Conservation (phyloP, 2,113 vertebrate species). For the Promerops cafer region DNA sequence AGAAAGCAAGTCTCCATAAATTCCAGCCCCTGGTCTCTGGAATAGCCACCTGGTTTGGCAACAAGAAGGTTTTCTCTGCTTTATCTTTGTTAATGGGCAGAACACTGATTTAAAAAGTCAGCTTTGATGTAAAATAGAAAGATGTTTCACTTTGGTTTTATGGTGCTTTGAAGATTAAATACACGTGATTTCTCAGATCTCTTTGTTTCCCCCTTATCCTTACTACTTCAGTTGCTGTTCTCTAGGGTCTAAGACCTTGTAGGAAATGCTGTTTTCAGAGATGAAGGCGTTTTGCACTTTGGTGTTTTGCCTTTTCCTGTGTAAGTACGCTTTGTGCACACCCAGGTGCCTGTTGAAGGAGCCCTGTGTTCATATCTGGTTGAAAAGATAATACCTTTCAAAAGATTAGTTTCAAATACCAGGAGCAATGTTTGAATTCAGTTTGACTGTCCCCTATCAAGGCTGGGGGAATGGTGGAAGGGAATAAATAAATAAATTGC, state of each 20-base stretch:
- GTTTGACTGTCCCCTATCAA: not conserved
- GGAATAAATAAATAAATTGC: not conserved
- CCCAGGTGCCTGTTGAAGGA: not conserved
- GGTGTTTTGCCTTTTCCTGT: not conserved
- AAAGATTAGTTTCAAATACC: not conserved
- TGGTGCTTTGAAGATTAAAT: constrained; percentile 25
- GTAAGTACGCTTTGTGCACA: not conserved
- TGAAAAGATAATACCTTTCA: not conserved
- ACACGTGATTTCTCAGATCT: not conserved
- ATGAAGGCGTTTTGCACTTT: not conserved
- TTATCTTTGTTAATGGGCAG: not conserved
- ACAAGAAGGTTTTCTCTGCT: not conserved
- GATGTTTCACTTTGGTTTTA: not conserved
- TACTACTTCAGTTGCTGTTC: not conserved
- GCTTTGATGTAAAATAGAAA: not conserved
- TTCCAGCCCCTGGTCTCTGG: not conserved
- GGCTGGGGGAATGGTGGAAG: not conserved
- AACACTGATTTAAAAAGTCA: not conserved
- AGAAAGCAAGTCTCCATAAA: not conserved
- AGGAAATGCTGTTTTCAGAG: not conserved
- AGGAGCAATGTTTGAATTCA: not conserved
- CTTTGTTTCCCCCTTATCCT: not conserved
- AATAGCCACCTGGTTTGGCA: not conserved
- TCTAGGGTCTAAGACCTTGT: not conserved
- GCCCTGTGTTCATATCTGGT: not conserved